Base-by-base conservation (phyloP, 2,113 vertebrate genomes). In the Bombycilla garrulus region DNA sequence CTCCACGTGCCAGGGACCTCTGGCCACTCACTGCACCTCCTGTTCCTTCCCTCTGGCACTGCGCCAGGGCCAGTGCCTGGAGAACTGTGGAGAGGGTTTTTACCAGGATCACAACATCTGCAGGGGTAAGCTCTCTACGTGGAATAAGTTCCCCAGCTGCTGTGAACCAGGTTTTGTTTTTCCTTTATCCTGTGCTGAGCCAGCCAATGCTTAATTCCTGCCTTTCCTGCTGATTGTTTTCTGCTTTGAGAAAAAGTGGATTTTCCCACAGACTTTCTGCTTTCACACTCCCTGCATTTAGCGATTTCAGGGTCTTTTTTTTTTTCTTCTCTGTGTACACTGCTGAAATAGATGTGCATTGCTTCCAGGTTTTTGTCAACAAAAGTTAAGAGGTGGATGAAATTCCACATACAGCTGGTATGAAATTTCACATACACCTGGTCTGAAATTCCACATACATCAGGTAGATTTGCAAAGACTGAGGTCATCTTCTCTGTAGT, bases 61-160 rank as follows among this genome's bases (percentile, higher is more conserved):
- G n/a, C 98, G 6, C 72, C 96, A 96, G 76, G 98, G 98, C 53
- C 98, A 97, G 94, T 99, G 99, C 94, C 97, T 99, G 95, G 92
- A 97, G 53, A 61, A 15, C 89, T 99, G 99, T 25, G 99, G 98
- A 85, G 98, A 98, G 40, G 98, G 98, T 0, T 98, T 99, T 86
- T 99, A 98, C 95, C 86, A 97, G 42, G 97, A 98, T 62, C 97
- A 89, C 5, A 48, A 92, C 11, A 5, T 97, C 97, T 99, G 99
- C 97, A 98, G 96, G 96, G 98, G 99, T 99, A 98, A 97, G 96
- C 14, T 15, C 3, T 21, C 12, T 9, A 3, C 48, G 67, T 51
- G 14, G 42, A 19, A 15, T 7, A 5, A 47, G 24, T 40, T 79
- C 19, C 50, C 16, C 36, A 36, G n/a, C 50, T 69, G 44, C 61